Conservation (phyloP, 2,113 vertebrate genomes). For the Austrofundulus limnaeus region DNA sequence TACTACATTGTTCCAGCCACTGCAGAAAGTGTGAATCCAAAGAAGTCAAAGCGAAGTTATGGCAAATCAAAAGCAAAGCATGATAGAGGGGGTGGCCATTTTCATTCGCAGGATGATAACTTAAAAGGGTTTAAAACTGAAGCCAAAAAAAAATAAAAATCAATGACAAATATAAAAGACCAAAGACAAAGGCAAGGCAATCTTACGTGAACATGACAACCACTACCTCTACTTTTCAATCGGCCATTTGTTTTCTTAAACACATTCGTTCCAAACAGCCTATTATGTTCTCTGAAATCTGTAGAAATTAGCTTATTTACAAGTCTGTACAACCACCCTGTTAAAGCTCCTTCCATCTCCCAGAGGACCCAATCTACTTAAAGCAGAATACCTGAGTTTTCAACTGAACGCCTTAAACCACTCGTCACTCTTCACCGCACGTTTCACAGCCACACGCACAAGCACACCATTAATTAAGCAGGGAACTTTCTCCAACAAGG, state of each 20-base stretch:
- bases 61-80: constrained; percentile 67
- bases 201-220: constrained; percentile 86
- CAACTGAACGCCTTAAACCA: constrained; percentile 81
- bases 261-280: constrained; percentile 85
- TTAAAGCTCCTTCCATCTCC: constrained; percentile 77
- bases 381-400: constrained; percentile 96
- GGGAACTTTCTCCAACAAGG: constrained; percentile 33
- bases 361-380: constrained; percentile 79
- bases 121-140: constrained; percentile 69
- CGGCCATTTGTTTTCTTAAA: constrained; percentile 78
- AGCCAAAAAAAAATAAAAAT: constrained; percentile 58
- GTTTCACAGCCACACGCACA: constrained; percentile 62
- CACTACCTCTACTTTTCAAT: constrained; percentile 89
- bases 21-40: constrained; percentile 42
- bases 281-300: constrained; percentile 67
- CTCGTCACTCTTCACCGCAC: constrained; percentile 82
- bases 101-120: constrained; percentile 75
- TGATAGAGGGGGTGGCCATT: constrained; percentile 68
- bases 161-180: constrained; percentile 75
- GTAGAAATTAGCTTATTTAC: constrained; percentile 91
- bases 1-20: constrained; percentile 42
- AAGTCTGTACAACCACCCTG: constrained; percentile 86
- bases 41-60: constrained; percentile 38
- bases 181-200: constrained; percentile 88
- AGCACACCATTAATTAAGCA: constrained; percentile 37